A percentile compares a stretch with the other conserved stretches of the same genome.
Evolutionary conservation across 2,888 invertebrate genomes (phyloP).

Genomic region (Papilio protenor): DNA sequence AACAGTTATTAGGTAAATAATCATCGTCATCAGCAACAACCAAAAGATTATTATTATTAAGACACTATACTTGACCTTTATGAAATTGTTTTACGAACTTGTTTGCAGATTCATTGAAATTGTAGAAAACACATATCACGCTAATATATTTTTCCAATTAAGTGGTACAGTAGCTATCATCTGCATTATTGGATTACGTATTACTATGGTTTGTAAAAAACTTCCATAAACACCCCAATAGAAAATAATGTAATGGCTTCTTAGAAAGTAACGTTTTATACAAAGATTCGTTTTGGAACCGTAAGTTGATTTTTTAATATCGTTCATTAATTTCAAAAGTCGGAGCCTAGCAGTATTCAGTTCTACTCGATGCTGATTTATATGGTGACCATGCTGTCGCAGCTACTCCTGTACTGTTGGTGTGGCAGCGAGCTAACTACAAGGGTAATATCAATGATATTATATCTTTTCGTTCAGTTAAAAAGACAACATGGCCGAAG

Average conservation of each 20-base stretch:
- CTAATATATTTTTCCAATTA: constrained; percentile 82
- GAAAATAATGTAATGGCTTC: neutral
- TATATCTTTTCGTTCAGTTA: neutral
- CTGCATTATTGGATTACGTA: constrained; percentile 74
- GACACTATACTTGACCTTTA: neutral
- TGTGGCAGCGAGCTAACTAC: constrained; percentile 81
- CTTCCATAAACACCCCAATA: neutral
- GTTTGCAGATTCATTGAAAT: constrained; percentile 71
- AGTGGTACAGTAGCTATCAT: constrained; percentile 78
- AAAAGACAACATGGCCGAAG: constrained; percentile 3
- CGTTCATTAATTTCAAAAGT: constrained; percentile 53
- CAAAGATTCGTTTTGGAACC: neutral
- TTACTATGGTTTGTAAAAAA: constrained; percentile 66
- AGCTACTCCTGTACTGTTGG: constrained; percentile 82
- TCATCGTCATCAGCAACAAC: neutral
- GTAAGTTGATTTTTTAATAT: neutral
- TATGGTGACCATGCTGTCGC: constrained; percentile 80
- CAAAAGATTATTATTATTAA: neutral
- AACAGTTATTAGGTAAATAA: constrained; percentile 37
- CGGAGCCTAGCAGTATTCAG: constrained; percentile 69
- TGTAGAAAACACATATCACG: constrained; percentile 78
- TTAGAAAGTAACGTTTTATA: neutral
- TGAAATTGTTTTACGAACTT: constrained; percentile 13
- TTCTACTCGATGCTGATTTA: constrained; percentile 75
- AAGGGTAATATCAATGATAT: constrained; percentile 55